Percentiles rank a stretch among this genome's conserved stretches.
Conservation (phyloP, 2,888 invertebrate species). For the Caenorhabditis sinica region DNA sequence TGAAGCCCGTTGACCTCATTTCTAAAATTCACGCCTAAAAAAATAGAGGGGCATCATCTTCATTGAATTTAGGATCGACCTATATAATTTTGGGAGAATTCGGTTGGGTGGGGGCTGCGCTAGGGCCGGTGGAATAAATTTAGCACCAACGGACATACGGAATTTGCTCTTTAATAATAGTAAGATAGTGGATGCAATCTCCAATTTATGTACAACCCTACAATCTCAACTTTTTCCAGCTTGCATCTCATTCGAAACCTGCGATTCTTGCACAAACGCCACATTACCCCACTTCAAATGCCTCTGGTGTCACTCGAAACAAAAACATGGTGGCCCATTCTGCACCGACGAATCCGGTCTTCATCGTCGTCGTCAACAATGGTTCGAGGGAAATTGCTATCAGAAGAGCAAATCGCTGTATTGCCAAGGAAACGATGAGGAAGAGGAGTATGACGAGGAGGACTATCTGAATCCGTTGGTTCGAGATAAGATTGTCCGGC, state of each 20-base stretch:
- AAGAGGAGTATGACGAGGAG: constrained; percentile 69
- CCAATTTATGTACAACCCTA: too few relatives aligned
- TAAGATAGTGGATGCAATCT: too few relatives aligned
- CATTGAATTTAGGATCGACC: too few relatives aligned
- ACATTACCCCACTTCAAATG: constrained; percentile 81
- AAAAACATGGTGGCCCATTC: constrained; percentile 76
- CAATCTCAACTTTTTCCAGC: constrained; percentile 67
- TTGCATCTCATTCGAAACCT: constrained; percentile 76
- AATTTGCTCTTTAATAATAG: too few relatives aligned
- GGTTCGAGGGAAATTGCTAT: constrained; percentile 80
- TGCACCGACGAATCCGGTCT: constrained; percentile 81
- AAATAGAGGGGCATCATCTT: too few relatives aligned
- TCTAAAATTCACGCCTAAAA: too few relatives aligned
- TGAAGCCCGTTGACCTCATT: too few relatives aligned
- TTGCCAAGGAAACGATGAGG: constrained; percentile 68
- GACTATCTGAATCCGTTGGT: constrained; percentile 31
- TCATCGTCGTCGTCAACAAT: constrained; percentile 79
- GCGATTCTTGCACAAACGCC: constrained; percentile 79
- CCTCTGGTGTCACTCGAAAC: constrained; percentile 81
- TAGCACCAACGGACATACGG: too few relatives aligned
- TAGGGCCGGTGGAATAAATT: too few relatives aligned
- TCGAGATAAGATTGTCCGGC: neutral
- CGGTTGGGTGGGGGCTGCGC: too few relatives aligned
- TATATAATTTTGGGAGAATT: too few relatives aligned
- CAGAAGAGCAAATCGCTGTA: constrained; percentile 64